Evolutionary conservation across 1,140 invertebrate genomes (phyloP).

Genomic region (Pissodes strobi): DNA sequence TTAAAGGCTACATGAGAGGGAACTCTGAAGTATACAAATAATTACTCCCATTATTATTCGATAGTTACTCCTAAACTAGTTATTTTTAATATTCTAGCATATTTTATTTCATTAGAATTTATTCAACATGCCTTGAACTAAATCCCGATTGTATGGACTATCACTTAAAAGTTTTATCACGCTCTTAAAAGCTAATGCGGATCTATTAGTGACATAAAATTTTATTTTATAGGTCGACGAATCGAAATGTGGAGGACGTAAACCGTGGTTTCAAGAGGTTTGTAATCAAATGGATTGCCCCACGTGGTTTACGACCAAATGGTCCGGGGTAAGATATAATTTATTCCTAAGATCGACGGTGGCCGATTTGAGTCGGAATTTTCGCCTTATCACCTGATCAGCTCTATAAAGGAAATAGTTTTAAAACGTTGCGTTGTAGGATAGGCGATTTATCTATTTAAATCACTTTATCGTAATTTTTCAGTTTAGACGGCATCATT

Average conservation of each 20-base stretch:
- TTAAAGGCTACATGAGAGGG: no score
- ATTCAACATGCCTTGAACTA: no score
- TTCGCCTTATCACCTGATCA: not conserved
- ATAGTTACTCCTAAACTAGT: no score
- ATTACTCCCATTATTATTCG: no score
- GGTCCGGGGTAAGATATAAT: conserved; percentile 68
- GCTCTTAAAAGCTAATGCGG: not conserved
- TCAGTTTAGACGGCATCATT: no score
- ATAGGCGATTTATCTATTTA: no score
- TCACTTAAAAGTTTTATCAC: not conserved
- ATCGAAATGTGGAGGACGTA: conserved; percentile 73
- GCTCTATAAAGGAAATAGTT: no score
- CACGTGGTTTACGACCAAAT: conserved; percentile 79
- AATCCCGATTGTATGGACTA: not conserved
- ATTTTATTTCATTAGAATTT: no score
- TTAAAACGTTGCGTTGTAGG: no score
- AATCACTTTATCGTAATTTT: no score
- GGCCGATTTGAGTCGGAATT: not conserved
- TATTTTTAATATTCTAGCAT: no score
- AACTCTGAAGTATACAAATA: no score
- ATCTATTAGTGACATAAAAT: conserved; percentile 17
- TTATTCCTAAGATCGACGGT: not conserved
- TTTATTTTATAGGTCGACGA: conserved; percentile 64
- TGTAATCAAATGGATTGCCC: conserved; percentile 85
- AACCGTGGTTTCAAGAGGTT: conserved; percentile 75